Percentiles rank a stretch among this genome's conserved stretches.
Evolutionary conservation across 2,113 vertebrate species (phyloP).

Genomic region (Hippocampus abdominalis): DNA sequence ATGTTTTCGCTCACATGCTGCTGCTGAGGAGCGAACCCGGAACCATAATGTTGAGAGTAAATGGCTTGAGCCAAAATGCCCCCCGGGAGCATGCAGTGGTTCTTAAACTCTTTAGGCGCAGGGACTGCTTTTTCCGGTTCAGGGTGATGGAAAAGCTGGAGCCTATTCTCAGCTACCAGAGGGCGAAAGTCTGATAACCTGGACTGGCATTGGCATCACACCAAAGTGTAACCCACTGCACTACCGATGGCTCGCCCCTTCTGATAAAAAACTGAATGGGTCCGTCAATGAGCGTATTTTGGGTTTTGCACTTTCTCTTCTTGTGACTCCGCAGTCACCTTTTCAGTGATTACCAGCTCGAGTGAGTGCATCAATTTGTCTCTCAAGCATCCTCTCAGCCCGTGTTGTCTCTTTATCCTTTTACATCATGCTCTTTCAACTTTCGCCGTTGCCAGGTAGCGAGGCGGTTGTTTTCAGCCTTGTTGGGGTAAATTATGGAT

Average conservation of each 20-base stretch:
- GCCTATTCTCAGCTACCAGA: not conserved
- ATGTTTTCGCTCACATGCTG: no score
- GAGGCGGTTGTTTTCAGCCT: conserved; percentile 52
- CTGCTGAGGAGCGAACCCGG: no score
- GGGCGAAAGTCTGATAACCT: not conserved
- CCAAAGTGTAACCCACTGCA: not conserved
- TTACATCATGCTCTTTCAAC: conserved; percentile 20
- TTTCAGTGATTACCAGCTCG: conserved; percentile 39
- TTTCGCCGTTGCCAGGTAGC: conserved; percentile 48
- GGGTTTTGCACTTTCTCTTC: conserved; percentile 28
- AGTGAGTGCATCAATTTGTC: conserved; percentile 38
- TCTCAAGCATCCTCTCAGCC: conserved; percentile 7
- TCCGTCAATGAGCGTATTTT: not conserved
- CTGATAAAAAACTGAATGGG: not conserved
- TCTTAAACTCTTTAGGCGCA: no score
- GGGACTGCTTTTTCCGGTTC: no score
- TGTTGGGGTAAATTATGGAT: conserved; percentile 68
- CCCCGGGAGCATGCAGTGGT: no score
- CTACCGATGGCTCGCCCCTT: not conserved
- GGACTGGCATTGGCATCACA: not conserved
- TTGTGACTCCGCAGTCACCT: conserved; percentile 29
- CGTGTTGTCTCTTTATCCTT: conserved; percentile 30
- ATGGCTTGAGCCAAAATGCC: no score
- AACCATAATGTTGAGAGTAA: no score
- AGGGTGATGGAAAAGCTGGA: not conserved